Conservation (phyloP, 2,797 vertebrate genomes). For the Dermochelys coriacea region DNA sequence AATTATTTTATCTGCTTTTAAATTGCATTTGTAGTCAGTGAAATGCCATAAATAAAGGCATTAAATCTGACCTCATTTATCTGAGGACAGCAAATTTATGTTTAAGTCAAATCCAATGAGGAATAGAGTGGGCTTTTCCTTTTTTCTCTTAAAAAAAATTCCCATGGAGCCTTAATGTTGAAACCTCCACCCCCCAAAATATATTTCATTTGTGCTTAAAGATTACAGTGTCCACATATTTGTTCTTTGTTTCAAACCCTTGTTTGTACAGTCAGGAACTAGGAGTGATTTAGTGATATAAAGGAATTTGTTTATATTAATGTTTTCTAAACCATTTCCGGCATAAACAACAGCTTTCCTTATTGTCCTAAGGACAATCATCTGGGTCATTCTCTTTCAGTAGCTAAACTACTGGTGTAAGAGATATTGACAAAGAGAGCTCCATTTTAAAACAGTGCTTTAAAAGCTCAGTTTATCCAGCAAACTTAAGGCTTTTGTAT, state of each 20-base stretch:
- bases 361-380: not conserved
- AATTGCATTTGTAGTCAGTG: not conserved
- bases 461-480: not conserved
- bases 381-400: not conserved
- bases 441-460: not conserved
- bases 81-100: not conserved
- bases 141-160: not conserved
- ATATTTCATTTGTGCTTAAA: not conserved
- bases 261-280: not conserved
- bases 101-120: not conserved
- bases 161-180: not conserved
- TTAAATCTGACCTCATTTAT: not conserved
- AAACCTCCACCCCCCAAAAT: rapidly evolving
- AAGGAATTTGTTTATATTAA: not conserved
- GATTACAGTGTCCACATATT: not conserved
- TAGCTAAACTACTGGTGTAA: not conserved
- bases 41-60: not conserved
- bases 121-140: not conserved
- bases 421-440: not conserved
- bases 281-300: not conserved
- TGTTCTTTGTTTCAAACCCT: not conserved
- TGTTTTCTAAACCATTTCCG: not conserved
- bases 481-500: not conserved
- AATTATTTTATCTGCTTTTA: not conserved
- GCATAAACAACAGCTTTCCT: not conserved